Base-by-base conservation (phyloP, 2,113 vertebrate genomes). In the Philantomba maxwellii region DNA sequence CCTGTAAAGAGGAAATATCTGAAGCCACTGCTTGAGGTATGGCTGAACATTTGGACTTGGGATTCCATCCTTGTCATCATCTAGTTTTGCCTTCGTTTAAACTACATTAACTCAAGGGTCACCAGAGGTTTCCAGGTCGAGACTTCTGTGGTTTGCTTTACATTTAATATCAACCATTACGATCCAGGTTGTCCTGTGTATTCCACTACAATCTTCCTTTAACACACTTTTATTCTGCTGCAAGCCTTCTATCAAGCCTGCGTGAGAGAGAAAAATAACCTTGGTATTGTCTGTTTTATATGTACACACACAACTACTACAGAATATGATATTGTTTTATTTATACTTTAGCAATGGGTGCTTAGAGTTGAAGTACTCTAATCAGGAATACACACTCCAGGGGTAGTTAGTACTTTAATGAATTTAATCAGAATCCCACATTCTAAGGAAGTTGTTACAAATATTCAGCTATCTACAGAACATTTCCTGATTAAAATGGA, bases 391-490 rank as follows among this genome's bases (percentile, higher is more conserved):
- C 16, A 39, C 28, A 26, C 66, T 64, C 16, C 28, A 90, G n/a
- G 53, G 51, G 58, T 49, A 75, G 77, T 80, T 96, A 66, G 23
- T 70, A 89, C 86, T 97, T 70, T 87, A 58, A 66, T 87, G 57
- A 93, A 92, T 83, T 89, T 87, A 93, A 91, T 97, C 53, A 91
- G 62, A 95, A 93, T 16, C 57, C 30, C 11, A 36, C n/a, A 13
- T 94, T 83, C 28, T 82, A 83, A 30, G 53, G 83, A 82, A 78
- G 83, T 26, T 88, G 53, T 86, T 85, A 30, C 4, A 94, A 94
- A 47, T 45, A 70, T 75, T 87, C 17, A 21, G 28, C 53, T 96
- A 80, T 92, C 23, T 93, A 93, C 49, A 94, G 93, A 95, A 93
- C 7, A 64, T 43, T 82, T 94, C n/a, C 95, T 95, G 57, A 70